A percentile compares a stretch with the other conserved stretches of the same genome.
Conservation (phyloP, 2,888 invertebrate genomes). For the Pyralis farinalis region DNA sequence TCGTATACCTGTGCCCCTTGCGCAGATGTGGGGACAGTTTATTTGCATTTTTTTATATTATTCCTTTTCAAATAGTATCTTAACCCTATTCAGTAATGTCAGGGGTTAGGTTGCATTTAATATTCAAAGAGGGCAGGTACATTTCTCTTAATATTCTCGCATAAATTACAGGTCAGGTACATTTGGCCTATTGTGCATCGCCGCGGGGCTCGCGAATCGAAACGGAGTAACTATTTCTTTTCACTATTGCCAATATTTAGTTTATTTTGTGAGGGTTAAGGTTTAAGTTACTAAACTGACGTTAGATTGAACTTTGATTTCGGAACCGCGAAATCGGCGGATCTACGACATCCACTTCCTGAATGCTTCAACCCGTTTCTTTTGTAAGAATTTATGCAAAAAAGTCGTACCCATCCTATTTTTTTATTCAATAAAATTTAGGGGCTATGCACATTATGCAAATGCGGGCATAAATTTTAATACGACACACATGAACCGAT, state of each 20-base stretch:
- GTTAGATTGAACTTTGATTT: conserved; percentile 40
- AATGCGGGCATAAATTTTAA: conserved; percentile 80
- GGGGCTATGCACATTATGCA: conserved; percentile 81
- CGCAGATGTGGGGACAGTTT: conserved; percentile 72
- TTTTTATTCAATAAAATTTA: conserved; percentile 81
- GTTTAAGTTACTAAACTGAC: conserved; percentile 26
- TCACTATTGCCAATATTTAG: conserved; percentile 17
- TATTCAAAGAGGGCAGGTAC: conserved; percentile 82
- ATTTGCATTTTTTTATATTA: conserved; percentile 79
- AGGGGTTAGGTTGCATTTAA: conserved; percentile 82
- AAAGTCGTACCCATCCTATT: conserved; percentile 82
- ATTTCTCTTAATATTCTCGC: conserved; percentile 80
- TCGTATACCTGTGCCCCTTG: conserved; percentile 65
- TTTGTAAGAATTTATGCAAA: conserved; percentile 81
- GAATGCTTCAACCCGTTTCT: conserved; percentile 79
- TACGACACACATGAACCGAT: conserved; percentile 36
- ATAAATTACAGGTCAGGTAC: conserved; percentile 82
- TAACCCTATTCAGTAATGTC: conserved; percentile 79
- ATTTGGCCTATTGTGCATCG: conserved; percentile 74
- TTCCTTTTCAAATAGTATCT: conserved; percentile 78
- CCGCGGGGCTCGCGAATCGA: conserved; percentile 38
- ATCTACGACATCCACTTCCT: conserved; percentile 76
- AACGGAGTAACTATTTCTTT: conserved; percentile 39
- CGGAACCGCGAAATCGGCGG: conserved; percentile 43
- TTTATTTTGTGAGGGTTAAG: conserved; percentile 32